Base-by-base conservation (phyloP, 2,797 vertebrate species). In the Bradypodion ventrale region DNA sequence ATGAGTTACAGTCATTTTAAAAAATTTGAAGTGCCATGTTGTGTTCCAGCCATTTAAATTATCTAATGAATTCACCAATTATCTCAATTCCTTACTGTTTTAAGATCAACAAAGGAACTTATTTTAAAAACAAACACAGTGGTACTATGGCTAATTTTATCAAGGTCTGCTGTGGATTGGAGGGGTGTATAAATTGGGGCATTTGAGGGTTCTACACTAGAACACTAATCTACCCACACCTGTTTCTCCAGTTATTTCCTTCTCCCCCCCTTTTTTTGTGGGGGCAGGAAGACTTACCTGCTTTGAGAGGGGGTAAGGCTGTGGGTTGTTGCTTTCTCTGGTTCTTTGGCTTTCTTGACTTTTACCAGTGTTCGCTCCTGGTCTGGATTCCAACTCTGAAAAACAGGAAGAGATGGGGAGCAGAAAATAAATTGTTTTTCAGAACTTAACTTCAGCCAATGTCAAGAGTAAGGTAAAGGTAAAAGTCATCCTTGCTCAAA, bases 341-440 rank as follows among this genome's bases (percentile, higher is more conserved):
- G 93, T 81, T 96, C 96, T 92, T 97, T 97, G 84, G 91, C 95
- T 93, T 97, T 97, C 89, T 96, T 97, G 86, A 80, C 89, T 91
- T 96, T 97, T 35, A 89, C 86, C 32, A 85, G 84, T 44, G 86
- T 87, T 27, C 74, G 78, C 88, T 96, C 97, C 72, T 94, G 94
- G 8, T 92, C 90, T 1, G 96, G 96, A n/a, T 66, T 94, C 96
- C 96, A 97, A 85, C 97, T 96, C 97, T 97, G 65, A n/a, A 63
- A 35, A 70, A 87, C 42, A 83, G 40, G 56, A 21, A 16, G 7
- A 19, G 42, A 16, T 70, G 21, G n/a, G 23, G 10, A 32, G 29
- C 6, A 32, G 27, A 44, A 15, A 49, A 66, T 15, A 7, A 2
- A n/a, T 35, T 37, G 52, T 25, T 21, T 27, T 23, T 46, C 40